A percentile compares a stretch with the other conserved stretches of the same genome.
These are phyloP conservation scores for Drosophila setosimentum DNA, from an alignment of 2,888 invertebrate species.

Conservation along the genomic window DNA sequence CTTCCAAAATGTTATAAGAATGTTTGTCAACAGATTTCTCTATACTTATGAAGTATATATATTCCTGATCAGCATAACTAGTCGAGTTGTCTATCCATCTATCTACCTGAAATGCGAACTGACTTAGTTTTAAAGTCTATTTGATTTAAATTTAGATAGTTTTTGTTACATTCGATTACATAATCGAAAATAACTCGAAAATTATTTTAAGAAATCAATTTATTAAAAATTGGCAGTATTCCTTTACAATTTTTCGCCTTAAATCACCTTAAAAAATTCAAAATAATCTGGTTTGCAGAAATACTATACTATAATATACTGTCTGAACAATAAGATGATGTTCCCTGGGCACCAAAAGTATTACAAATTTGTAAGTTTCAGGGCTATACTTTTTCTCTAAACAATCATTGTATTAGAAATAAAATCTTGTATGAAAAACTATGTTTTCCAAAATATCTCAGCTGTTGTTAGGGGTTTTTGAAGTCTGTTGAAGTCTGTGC, in stretches of 20 bases:
- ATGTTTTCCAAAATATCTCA: background rate
- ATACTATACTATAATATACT: too few relatives aligned
- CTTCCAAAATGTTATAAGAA: background rate
- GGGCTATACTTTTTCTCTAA: background rate
- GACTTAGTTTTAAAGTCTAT: background rate
- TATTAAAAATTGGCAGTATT: background rate
- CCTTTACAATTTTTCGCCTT: too few relatives aligned
- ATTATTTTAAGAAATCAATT: too few relatives aligned
- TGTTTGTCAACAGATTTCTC: background rate
- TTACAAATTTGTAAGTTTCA: background rate
- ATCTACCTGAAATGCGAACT: background rate
- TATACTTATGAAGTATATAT: background rate
- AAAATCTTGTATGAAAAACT: background rate
- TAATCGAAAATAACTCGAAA: too few relatives aligned
- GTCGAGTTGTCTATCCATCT: background rate
- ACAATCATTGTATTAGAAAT: background rate
- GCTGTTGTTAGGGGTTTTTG: background rate
- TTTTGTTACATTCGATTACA: background rate
- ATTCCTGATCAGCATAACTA: background rate
- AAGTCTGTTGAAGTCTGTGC: background rate
- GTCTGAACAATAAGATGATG: background rate
- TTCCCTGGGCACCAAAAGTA: background rate
- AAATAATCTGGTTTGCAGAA: too few relatives aligned
- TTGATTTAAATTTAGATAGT: background rate
- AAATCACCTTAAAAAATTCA: too few relatives aligned